Evolutionary conservation across 2,888 invertebrate genomes (phyloP).

Genomic region (Drosophila koepferae): DNA sequence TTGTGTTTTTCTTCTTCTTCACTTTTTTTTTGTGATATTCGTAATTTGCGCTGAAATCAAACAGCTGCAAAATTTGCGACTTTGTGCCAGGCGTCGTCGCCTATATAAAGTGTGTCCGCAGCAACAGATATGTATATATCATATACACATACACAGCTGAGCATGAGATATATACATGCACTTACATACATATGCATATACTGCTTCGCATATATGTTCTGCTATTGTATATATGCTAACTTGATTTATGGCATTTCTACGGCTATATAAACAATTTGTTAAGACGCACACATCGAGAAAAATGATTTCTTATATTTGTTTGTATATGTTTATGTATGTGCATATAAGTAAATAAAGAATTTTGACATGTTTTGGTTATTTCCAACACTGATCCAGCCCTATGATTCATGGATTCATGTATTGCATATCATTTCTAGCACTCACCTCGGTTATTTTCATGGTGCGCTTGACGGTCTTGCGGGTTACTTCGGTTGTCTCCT

Average conservation of each 20-base stretch:
- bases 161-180: conserved; percentile 1
- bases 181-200: conserved; percentile 9
- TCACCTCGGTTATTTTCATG: conserved; percentile 85
- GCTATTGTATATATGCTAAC: conserved; percentile 44
- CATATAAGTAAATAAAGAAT: conserved; percentile 50
- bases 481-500: conserved; percentile 84
- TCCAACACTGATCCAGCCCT: conserved; percentile 10
- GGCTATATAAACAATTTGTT: conserved; percentile 77
- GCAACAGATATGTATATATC: conserved; percentile 33
- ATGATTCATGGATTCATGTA: neutral
- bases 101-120: conserved; percentile 74
- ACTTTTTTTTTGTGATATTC: conserved; percentile 35
- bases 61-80: conserved; percentile 72
- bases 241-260: conserved; percentile 69
- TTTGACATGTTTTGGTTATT: conserved; percentile 51
- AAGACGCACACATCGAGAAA: conserved; percentile 56
- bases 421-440: conserved; percentile 37
- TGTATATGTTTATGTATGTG: neutral
- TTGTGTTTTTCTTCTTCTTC: conserved; percentile 22
- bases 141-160: conserved; percentile 7
- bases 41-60: conserved; percentile 78
- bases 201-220: neutral
- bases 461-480: conserved; percentile 85
- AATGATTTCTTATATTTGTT: conserved; percentile 36
- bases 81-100: conserved; percentile 63